Evolutionary conservation across 1,140 invertebrate species (phyloP), one percentile per base, ranked within the genome.

Genomic region (Charaxes varanes): DNA sequence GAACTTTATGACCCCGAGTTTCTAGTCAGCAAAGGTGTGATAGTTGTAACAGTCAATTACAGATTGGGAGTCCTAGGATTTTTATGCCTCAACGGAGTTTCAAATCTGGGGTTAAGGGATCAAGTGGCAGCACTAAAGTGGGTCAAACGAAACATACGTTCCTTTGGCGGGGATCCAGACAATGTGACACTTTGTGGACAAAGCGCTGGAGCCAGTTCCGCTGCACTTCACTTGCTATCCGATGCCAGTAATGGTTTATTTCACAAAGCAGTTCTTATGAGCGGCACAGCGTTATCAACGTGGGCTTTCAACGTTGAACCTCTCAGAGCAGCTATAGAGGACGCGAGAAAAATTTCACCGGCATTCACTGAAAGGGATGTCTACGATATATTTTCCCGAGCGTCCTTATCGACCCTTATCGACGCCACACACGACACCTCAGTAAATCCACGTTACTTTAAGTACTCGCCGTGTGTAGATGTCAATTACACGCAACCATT

Each of bases 171-270:
- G 12, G 73, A 86, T 35, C 68, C 64, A 0, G 63, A 84, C 2
- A 82, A 78, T 35, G 79, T 87, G 7, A 86, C 84, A 2, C 48
- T 87, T 15, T 78, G 72, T 35, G 85, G 86, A 0, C 74, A 85
- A 35, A 86, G 85, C 31, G 85, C 85, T 2, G 86, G 86, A 0
- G 77, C 71, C 2, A 64, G 59, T 22, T 57, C 74, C 1, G 67
- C 65, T 0, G 56, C 64, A 5, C 62, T 83, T 53, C 79, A 81
- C 30, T 19, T 79, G 6, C 41, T 81, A 3, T 70, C 76, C 0
- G 47, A 55, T 33, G 34, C 32, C n/a, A 79, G 74, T 16, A 48
- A 40, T 41, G 72, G 67, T 11, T 36, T 78, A 4, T 49, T 52
- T 14, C 53, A 57, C 18, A 52, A 45, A 21, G 37, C 42, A 4